Percentiles rank a stretch among this genome's conserved stretches.
Evolutionary conservation across 2,797 vertebrate genomes (phyloP).

Genomic region (Peromyscus attwateri): DNA sequence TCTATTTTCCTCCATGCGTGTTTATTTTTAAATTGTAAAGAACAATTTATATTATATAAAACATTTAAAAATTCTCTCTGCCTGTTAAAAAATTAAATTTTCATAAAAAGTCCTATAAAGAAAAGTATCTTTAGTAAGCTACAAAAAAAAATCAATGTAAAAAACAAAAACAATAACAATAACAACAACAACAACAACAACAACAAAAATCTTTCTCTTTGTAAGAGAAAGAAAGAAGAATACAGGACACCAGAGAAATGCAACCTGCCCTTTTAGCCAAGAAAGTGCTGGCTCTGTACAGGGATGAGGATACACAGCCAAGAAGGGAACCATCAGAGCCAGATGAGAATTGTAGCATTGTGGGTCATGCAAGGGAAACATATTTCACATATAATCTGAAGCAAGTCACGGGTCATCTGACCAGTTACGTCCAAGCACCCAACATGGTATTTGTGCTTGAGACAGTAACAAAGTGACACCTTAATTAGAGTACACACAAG

Average conservation of each 20-base stretch:
- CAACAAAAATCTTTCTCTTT: not conserved
- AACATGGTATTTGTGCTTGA: not conserved
- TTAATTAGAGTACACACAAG: not conserved
- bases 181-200: not conserved
- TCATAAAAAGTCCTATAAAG: slow-evolving; percentile 26
- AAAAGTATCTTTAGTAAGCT: slow-evolving; percentile 56
- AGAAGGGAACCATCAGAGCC: not conserved
- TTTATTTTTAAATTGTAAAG: slow-evolving; percentile 75
- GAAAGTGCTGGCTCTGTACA: not conserved
- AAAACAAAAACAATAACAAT: not conserved
- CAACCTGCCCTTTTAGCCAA: not conserved
- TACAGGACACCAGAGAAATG: not conserved
- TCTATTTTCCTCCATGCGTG: slow-evolving; percentile 60
- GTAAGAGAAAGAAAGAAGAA: slow-evolving; percentile 25
- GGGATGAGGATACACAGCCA: not conserved
- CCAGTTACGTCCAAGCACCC: not conserved
- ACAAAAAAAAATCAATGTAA: slow-evolving; percentile 2
- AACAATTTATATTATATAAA: slow-evolving; percentile 78
- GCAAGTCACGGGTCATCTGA: not conserved
- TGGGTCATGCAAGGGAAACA: not conserved
- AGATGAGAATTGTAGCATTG: not conserved
- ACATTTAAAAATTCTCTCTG: slow-evolving; percentile 69
- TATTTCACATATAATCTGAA: not conserved
- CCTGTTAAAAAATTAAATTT: slow-evolving; percentile 70
- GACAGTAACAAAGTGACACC: not conserved